Conservation (phyloP, 30 jellyfish, hydroid and myxozoan genomes). For the Chrysaora quinquecirrha region DNA sequence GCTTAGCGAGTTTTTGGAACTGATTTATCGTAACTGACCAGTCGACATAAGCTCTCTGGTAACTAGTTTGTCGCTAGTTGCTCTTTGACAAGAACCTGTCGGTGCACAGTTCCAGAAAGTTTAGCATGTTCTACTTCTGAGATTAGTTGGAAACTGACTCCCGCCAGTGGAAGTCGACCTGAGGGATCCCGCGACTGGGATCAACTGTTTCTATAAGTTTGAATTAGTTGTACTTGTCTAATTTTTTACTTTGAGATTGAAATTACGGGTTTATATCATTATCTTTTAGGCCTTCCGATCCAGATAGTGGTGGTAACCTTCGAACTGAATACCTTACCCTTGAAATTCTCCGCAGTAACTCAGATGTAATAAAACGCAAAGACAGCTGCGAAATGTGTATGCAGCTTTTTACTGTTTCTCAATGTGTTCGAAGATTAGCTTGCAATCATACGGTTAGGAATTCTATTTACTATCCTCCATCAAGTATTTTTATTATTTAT, state of each 20-base stretch:
- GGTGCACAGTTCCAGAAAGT: too few relatives aligned
- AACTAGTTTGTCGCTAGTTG: too few relatives aligned
- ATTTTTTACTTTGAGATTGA: not conserved
- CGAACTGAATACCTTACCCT: not conserved
- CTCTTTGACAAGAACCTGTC: too few relatives aligned
- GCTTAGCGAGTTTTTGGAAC: not conserved
- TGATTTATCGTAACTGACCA: too few relatives aligned
- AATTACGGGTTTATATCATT: too few relatives aligned
- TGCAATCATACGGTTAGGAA: constrained; percentile 50
- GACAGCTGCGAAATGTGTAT: constrained; percentile 38
- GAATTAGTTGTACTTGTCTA: not conserved
- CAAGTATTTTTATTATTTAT: too few relatives aligned
- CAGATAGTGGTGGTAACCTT: not conserved
- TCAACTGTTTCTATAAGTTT: not conserved
- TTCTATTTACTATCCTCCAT: not conserved
- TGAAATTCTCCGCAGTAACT: constrained; percentile 2
- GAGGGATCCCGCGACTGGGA: not conserved
- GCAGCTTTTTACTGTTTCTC: constrained; percentile 21
- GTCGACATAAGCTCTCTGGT: too few relatives aligned
- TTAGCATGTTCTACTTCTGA: too few relatives aligned
- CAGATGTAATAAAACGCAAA: constrained; percentile 14
- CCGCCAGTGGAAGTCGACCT: not conserved
- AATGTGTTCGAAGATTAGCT: constrained; percentile 45
- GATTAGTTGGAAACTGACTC: too few relatives aligned
- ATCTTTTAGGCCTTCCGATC: not conserved